Base-by-base conservation (phyloP, 2,113 vertebrate genomes). In the Tenrec ecaudatus region DNA sequence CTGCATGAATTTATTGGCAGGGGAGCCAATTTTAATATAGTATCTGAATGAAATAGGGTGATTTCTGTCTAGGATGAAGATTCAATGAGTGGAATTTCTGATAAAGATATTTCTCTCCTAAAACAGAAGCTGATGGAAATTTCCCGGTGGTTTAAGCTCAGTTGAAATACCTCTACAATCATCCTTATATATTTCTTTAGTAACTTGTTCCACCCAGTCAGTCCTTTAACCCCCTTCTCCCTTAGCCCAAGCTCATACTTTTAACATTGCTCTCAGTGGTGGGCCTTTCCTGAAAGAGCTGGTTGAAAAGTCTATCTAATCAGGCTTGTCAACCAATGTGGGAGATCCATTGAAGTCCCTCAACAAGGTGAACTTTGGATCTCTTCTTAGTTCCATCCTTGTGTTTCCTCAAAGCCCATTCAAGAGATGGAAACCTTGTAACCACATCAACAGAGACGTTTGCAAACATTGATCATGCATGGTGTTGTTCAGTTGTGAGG, bases 11-110 rank as follows among this genome's bases (percentile, higher is more conserved):
- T 86, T 81, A 1, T 16, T 71, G 12, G 5, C 38, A 16, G 29
- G 83, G 3, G 53, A 87, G 91, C 19, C 3, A 57, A 81, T 47
- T 80, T 93, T 73, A 77, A 64, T 79, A 23, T 75, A 79, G 3
- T 60, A 64, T 62, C 3, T 68, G n/a, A 94, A 62, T 36, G 3
- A 5, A 53, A 40, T 33, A 66, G 73, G 36, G 33, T 31, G 25
- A 60, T 57, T 73, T 69, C 19, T 91, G 14, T 75, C 53, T 64
- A 75, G 43, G 23, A 53, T 94, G 33, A 81, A 17, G 88, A 68
- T 75, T 14, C 47, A 91, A 80, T 86, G 40, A 12, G n/a, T 68
- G 78, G 16, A n/a, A 31, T 0, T 40, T 87, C 3, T 82, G 47
- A 60, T 87, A 64, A 78, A 58, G 57, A 60, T 11, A 16, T 11